Conservation (phyloP, 2,797 vertebrate species). For the Lacerta viridis region DNA sequence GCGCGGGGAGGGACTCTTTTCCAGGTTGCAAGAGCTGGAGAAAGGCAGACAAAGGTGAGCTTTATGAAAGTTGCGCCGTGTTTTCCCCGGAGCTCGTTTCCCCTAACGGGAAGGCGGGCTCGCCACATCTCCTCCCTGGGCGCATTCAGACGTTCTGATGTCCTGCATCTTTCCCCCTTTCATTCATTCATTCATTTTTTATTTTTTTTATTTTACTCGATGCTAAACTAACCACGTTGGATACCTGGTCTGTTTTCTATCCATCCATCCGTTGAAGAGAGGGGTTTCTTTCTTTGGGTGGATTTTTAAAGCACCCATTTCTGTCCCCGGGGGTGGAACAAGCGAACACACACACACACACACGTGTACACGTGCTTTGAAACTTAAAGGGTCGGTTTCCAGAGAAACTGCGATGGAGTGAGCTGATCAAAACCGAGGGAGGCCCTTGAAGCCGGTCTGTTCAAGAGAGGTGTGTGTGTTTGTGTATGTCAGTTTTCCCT, state of each 20-base stretch:
- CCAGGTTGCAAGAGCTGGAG: background rate
- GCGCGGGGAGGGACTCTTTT: background rate
- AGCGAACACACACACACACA: too few species aligned
- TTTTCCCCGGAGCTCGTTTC: background rate
- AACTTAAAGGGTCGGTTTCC: constrained; percentile 4
- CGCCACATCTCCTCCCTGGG: background rate
- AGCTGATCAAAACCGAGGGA: background rate
- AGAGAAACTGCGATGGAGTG: background rate
- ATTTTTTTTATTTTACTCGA: background rate
- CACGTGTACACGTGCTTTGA: background rate
- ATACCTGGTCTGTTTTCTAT: background rate
- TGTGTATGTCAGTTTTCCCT: background rate
- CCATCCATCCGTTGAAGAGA: too few species aligned
- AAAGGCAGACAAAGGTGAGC: background rate
- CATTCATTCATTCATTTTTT: too few species aligned
- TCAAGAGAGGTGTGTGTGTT: background rate
- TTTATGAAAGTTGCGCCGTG: background rate
- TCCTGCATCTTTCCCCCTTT: background rate
- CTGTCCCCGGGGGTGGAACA: too few species aligned
- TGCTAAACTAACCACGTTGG: background rate
- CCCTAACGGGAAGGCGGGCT: background rate
- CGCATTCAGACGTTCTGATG: background rate
- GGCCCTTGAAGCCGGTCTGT: background rate
- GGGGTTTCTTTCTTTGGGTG: background rate
- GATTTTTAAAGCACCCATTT: background rate